Conservation (phyloP, 1,140 invertebrate genomes). For the Procambarus virginalis region DNA sequence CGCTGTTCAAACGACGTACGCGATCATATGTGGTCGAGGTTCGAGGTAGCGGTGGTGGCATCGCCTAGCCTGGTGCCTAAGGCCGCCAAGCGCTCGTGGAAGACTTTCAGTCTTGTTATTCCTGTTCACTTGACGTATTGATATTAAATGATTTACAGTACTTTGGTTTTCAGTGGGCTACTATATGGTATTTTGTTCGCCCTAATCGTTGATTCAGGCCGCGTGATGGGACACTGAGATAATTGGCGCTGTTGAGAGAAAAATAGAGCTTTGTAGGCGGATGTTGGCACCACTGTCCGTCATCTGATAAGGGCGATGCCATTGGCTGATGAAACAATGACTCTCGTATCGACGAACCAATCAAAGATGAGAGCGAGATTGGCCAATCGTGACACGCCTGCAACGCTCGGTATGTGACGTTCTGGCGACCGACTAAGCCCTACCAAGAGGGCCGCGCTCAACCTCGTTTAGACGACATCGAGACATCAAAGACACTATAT, state of each 20-base stretch:
- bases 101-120: background rate
- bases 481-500: background rate
- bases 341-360: constrained; percentile 53
- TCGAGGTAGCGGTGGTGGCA: background rate
- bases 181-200: no score
- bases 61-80: background rate
- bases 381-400: constrained; percentile 58
- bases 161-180: background rate
- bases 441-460: background rate
- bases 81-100: background rate
- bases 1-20: background rate
- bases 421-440: constrained; percentile 41
- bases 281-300: constrained; percentile 31
- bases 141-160: background rate
- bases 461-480: constrained; percentile 1
- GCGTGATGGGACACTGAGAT: background rate
- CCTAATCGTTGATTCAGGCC: no score
- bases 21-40: background rate
- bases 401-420: constrained; percentile 53
- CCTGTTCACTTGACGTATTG: background rate
- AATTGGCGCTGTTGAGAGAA: no score
- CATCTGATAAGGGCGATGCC: constrained; percentile 60
- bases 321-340: constrained; percentile 65
- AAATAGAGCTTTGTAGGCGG: background rate
- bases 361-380: constrained; percentile 62